Evolutionary conservation across 2,888 invertebrate genomes (phyloP).

Genomic region (Argynnis bischoffii): DNA sequence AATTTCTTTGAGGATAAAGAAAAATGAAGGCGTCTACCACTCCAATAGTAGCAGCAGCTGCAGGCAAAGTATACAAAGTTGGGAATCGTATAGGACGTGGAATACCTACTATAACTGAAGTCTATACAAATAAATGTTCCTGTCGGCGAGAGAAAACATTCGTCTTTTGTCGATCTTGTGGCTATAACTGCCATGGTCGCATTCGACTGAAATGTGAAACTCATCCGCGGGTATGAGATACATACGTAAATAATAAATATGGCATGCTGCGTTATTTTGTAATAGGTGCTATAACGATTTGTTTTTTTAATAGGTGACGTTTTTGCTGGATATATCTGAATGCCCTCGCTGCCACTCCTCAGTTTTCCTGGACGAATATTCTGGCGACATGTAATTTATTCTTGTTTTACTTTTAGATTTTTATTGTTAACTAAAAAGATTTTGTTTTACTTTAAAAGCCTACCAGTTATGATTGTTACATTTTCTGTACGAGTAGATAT

Average conservation of each 20-base stretch:
- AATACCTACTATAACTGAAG: conserved; percentile 57
- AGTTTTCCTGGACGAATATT: conserved; percentile 67
- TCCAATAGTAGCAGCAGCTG: conserved; percentile 67
- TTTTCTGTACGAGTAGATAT: no score
- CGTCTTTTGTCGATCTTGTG: conserved; percentile 74
- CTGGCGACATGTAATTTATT: conserved; percentile 38
- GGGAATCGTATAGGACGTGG: conserved; percentile 65
- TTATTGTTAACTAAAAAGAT: conserved; percentile 1
- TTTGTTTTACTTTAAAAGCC: not conserved
- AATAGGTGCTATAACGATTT: conserved; percentile 1
- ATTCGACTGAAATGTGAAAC: conserved; percentile 68
- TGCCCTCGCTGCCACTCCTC: conserved; percentile 76
- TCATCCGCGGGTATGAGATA: conserved; percentile 67
- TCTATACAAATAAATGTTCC: conserved; percentile 62
- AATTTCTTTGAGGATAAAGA: conserved; percentile 8
- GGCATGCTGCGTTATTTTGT: not conserved
- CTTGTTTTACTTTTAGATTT: conserved; percentile 3
- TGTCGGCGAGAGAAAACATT: conserved; percentile 68
- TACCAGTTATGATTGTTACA: conserved; percentile 19
- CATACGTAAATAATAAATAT: conserved; percentile 22
- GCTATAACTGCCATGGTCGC: conserved; percentile 72
- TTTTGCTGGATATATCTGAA: conserved; percentile 72
- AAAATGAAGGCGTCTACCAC: conserved; percentile 55
- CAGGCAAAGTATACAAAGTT: conserved; percentile 57
- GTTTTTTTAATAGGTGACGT: conserved; percentile 68